Conservation (phyloP, 2,797 vertebrate species). For the Erethizon dorsatum region DNA sequence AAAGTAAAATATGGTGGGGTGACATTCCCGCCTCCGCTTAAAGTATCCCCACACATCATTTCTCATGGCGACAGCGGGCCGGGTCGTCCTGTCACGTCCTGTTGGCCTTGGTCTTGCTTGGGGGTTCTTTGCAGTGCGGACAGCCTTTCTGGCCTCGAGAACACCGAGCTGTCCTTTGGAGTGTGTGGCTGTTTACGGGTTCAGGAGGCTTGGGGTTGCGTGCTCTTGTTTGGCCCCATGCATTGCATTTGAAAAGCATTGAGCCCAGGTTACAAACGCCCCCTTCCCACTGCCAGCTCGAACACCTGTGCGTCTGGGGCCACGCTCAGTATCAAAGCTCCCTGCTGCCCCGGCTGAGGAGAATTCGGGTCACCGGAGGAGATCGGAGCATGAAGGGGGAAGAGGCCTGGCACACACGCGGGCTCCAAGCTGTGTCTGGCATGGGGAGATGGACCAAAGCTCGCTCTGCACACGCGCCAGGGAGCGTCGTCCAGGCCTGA, state of each 20-base stretch:
- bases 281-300: not conserved
- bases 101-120: not conserved
- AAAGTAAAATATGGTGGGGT: not conserved
- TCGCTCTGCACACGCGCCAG: no score
- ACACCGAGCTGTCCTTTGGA: not conserved
- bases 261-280: not conserved
- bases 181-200: not conserved
- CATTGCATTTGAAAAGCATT: not conserved
- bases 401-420: not conserved
- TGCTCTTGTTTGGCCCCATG: not conserved
- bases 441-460: not conserved
- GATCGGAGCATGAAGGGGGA: not conserved
- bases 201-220: not conserved
- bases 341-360: not conserved
- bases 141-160: not conserved
- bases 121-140: rapidly evolving
- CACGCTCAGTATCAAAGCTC: not conserved
- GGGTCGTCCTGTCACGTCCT: not conserved
- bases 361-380: not conserved
- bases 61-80: not conserved
- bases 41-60: not conserved
- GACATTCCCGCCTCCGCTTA: not conserved
- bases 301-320: not conserved
- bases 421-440: no score
- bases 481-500: not conserved